Percentiles rank a stretch among this genome's conserved stretches.
These are phyloP conservation scores for Arge pagana DNA, from an alignment of 2,888 invertebrate species.

Conservation along the genomic window DNA sequence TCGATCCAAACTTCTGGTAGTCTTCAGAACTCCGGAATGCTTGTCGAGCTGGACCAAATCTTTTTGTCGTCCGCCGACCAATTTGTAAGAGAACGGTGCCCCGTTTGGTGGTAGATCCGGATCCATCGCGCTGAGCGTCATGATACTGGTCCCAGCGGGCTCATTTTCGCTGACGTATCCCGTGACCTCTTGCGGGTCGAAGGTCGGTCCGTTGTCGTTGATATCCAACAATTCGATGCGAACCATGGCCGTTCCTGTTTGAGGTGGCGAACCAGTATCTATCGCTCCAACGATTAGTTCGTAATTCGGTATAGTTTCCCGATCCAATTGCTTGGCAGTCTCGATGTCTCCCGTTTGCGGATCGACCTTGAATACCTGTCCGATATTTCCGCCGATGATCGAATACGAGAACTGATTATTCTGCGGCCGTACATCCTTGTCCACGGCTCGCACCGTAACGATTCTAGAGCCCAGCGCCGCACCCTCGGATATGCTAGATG, in stretches of 20 bases:
- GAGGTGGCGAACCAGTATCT: conserved; percentile 86
- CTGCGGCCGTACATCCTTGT: conserved; percentile 88
- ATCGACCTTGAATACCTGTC: conserved; percentile 86
- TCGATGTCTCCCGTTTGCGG: conserved; percentile 84
- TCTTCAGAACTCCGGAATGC: conserved; percentile 79
- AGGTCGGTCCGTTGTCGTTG: conserved; percentile 92
- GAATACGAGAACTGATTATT: conserved; percentile 93
- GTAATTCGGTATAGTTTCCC: conserved; percentile 78
- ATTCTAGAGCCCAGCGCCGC: conserved; percentile 75
- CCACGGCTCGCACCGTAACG: conserved; percentile 80
- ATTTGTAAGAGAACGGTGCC: conserved; percentile 82
- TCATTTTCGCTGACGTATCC: conserved; percentile 88
- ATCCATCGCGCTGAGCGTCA: conserved; percentile 85
- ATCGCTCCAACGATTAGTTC: conserved; percentile 83
- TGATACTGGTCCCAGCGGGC: conserved; percentile 79
- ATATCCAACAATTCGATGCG: conserved; percentile 81
- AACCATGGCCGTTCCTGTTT: conserved; percentile 88
- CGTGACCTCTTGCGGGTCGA: conserved; percentile 71
- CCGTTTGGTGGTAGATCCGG: conserved; percentile 89
- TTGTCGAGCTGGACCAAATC: conserved; percentile 77
- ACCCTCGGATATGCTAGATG: conserved; percentile 81
- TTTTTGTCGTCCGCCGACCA: conserved; percentile 79
- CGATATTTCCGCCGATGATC: conserved; percentile 81
- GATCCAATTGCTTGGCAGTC: conserved; percentile 75
- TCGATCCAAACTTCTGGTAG: conserved; percentile 80